A percentile compares a stretch with the other conserved stretches of the same genome.
phyloP scores from a whole-genome alignment of 2,888 invertebrate species.

The Diaphora mendica region DNA sequence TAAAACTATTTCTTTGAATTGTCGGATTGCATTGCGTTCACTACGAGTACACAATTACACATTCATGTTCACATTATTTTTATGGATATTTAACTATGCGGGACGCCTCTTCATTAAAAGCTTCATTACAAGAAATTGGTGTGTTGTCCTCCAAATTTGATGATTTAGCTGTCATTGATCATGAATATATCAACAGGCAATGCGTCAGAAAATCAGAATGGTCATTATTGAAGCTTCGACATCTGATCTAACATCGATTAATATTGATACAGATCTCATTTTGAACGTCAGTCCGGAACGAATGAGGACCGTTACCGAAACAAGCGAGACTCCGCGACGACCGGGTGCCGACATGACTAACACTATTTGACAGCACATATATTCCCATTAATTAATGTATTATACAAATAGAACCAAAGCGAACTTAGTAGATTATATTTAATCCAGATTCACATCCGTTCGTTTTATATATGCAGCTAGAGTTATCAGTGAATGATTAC shows the following conservation, averaged over 20 bases:
- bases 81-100: constrained; percentile 70
- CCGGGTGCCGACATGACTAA: constrained; percentile 44
- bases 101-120: constrained; percentile 67
- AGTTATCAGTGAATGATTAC: constrained; percentile 8
- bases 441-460: constrained; percentile 29
- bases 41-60: constrained; percentile 28
- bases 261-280: constrained; percentile 64
- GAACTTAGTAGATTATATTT: constrained; percentile 16
- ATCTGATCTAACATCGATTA: constrained; percentile 71
- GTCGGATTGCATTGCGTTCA: constrained; percentile 62
- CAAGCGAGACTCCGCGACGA: constrained; percentile 63
- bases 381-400: constrained; percentile 25
- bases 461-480: constrained; percentile 13
- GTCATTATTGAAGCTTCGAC: constrained; percentile 47
- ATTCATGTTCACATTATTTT: constrained; percentile 59
- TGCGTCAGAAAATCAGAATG: constrained; percentile 45
- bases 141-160: constrained; percentile 68
- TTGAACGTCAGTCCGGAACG: constrained; percentile 60
- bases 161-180: constrained; percentile 71
- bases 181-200: constrained; percentile 46
- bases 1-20: constrained; percentile 61
- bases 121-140: constrained; percentile 72
- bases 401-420: constrained; percentile 23
- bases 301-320: constrained; percentile 67
- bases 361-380: constrained; percentile 30